Evolutionary conservation across 2,888 invertebrate genomes (phyloP).

Genomic region (Parasteatoda lunata): DNA sequence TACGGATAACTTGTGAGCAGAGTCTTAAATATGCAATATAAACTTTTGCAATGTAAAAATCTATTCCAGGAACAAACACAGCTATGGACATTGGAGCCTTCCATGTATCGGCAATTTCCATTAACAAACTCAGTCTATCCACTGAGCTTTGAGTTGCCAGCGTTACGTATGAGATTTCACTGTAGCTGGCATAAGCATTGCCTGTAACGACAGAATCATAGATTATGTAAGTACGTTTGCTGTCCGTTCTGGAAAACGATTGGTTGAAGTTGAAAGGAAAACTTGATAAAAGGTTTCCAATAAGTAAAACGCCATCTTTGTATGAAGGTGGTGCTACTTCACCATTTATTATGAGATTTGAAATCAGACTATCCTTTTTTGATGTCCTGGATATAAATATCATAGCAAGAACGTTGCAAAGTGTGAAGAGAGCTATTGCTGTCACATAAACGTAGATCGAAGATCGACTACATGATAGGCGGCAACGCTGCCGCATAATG

Average conservation of each 20-base stretch:
- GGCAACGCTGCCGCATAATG: constrained; percentile 66
- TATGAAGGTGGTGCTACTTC: background rate
- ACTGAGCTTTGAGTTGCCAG: constrained; percentile 90
- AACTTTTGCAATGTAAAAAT: constrained; percentile 82
- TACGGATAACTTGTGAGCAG: constrained; percentile 83
- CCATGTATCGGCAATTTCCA: constrained; percentile 87
- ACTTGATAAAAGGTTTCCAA: constrained; percentile 57
- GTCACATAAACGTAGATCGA: constrained; percentile 56
- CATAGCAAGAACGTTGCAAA: constrained; percentile 63
- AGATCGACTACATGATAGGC: constrained; percentile 51
- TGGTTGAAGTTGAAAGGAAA: constrained; percentile 63
- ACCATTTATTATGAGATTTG: constrained; percentile 18
- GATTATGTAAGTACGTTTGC: constrained; percentile 77
- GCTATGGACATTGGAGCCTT: constrained; percentile 89
- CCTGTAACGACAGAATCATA: constrained; percentile 85
- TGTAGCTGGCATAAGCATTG: constrained; percentile 78
- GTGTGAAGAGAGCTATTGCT: constrained; percentile 59
- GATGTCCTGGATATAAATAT: constrained; percentile 41
- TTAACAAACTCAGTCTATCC: constrained; percentile 85
- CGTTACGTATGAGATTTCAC: constrained; percentile 51
- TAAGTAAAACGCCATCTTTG: constrained; percentile 51
- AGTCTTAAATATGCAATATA: constrained; percentile 85
- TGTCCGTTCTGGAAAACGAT: constrained; percentile 60
- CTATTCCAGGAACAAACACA: constrained; percentile 81
- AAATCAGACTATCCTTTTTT: constrained; percentile 25